Evolutionary conservation across 2,113 vertebrate species (phyloP).

Genomic region (Alligator sinensis): DNA sequence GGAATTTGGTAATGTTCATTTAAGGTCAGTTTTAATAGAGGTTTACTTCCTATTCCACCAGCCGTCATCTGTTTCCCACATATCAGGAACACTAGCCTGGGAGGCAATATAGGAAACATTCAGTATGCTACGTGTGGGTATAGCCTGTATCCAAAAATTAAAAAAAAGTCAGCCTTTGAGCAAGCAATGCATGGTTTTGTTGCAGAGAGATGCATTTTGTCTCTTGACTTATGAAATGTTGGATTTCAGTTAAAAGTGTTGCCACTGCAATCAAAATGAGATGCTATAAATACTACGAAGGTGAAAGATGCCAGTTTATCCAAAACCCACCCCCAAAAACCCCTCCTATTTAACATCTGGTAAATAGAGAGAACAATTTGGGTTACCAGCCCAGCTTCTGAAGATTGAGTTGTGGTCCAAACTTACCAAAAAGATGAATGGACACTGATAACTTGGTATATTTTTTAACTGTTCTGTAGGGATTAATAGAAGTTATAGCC

Average conservation of each 20-base stretch:
- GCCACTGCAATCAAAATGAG: conserved; percentile 3
- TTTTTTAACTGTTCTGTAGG: conserved; percentile 3
- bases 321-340: background rate
- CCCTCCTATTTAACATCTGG: background rate
- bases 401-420: conserved; percentile 30
- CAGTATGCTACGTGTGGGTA: background rate
- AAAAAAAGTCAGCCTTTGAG: background rate
- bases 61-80: background rate
- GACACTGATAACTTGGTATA: background rate
- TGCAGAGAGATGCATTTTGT: background rate
- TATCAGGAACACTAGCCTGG: rapidly evolving
- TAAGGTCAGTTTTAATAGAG: background rate
- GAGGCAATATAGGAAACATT: rapidly evolving
- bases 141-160: background rate
- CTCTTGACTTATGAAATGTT: background rate
- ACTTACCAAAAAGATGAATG: background rate
- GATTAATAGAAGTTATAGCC: background rate
- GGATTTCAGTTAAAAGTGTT: background rate
- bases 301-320: background rate
- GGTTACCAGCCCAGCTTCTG: background rate
- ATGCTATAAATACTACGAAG: background rate
- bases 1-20: background rate
- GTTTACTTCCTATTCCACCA: background rate
- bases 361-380: conserved; percentile 12
- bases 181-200: background rate